These are phyloP conservation scores for Hyperoplus immaculatus DNA, from an alignment of 2,797 vertebrate species.

Conservation along the genomic window DNA sequence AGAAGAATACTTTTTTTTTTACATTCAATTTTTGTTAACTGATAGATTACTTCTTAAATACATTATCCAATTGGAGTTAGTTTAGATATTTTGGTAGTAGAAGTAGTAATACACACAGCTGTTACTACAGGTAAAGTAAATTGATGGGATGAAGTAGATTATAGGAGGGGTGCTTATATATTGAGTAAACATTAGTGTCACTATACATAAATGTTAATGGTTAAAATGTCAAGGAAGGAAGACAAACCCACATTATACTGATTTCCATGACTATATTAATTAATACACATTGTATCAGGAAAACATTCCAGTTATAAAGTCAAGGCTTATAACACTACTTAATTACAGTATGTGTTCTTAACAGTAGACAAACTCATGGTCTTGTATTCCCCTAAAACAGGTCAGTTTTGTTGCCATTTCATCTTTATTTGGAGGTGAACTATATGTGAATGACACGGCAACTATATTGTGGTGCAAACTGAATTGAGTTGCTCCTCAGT, in stretches of 20 bases:
- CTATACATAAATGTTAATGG: not conserved
- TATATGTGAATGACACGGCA: slow-evolving; percentile 33
- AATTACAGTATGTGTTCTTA: not conserved
- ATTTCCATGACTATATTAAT: not conserved
- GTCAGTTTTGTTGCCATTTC: slow-evolving; percentile 2
- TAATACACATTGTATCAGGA: not conserved
- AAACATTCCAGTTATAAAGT: not conserved
- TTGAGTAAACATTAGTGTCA: slow-evolving; percentile 39
- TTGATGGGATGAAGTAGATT: slow-evolving; percentile 66
- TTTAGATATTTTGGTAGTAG: slow-evolving; percentile 28
- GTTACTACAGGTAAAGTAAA: slow-evolving; percentile 42
- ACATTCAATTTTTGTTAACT: not conserved
- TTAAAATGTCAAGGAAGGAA: not conserved
- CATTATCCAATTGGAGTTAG: slow-evolving; percentile 4
- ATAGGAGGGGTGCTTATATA: slow-evolving; percentile 62
- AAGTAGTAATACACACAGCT: slow-evolving; percentile 16
- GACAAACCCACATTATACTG: not conserved
- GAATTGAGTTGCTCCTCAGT: slow-evolving; percentile 38
- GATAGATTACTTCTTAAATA: slow-evolving; percentile 10
- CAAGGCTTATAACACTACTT: not conserved
- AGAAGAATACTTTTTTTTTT: not conserved
- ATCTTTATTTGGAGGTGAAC: slow-evolving; percentile 20
- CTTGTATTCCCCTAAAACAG: not conserved
- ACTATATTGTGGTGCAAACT: slow-evolving; percentile 53
- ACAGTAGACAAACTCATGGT: not conserved